A percentile compares a stretch with the other conserved stretches of the same genome.
Evolutionary conservation across 2,888 invertebrate genomes (phyloP).

Genomic region (Drosophila multiciliata): DNA sequence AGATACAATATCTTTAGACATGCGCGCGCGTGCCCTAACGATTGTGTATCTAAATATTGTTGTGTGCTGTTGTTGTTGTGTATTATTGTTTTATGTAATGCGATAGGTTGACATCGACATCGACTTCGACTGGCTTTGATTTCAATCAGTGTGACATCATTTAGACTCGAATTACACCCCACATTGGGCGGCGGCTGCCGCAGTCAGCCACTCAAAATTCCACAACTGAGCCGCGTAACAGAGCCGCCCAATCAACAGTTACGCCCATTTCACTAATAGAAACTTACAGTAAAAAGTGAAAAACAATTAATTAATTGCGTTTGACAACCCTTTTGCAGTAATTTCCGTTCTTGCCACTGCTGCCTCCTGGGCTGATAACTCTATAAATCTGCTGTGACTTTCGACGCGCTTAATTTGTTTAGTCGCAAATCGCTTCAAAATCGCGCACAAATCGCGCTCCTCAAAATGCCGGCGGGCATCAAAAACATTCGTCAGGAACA

Average conservation of each 20-base stretch:
- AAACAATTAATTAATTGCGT: constrained; percentile 27
- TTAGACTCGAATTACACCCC: constrained; percentile 43
- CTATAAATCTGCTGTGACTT: constrained; percentile 64
- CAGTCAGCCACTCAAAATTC: constrained; percentile 19
- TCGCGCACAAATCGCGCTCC: constrained; percentile 55
- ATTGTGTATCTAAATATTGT: constrained; percentile 15
- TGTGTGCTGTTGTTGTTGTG: not conserved
- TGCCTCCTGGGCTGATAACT: constrained; percentile 19
- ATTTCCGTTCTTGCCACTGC: constrained; percentile 46
- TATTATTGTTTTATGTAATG: constrained; percentile 41
- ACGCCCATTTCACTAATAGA: constrained; percentile 10
- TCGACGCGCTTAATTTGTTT: constrained; percentile 79
- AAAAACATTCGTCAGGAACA: constrained; percentile 64
- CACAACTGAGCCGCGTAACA: constrained; percentile 21
- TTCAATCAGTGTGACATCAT: constrained; percentile 67
- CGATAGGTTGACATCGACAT: constrained; percentile 39
- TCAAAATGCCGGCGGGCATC: constrained; percentile 53
- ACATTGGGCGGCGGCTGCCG: not conserved
- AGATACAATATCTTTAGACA: constrained; percentile 62
- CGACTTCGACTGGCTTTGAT: constrained; percentile 37
- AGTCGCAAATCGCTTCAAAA: constrained; percentile 52
- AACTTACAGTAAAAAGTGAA: not conserved
- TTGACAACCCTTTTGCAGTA: constrained; percentile 32
- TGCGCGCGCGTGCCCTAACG: constrained; percentile 42
- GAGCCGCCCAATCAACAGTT: constrained; percentile 3